These are phyloP conservation scores for Rhagonycha lutea DNA, from an alignment of 2,888 invertebrate genomes.

Conservation along the genomic window DNA sequence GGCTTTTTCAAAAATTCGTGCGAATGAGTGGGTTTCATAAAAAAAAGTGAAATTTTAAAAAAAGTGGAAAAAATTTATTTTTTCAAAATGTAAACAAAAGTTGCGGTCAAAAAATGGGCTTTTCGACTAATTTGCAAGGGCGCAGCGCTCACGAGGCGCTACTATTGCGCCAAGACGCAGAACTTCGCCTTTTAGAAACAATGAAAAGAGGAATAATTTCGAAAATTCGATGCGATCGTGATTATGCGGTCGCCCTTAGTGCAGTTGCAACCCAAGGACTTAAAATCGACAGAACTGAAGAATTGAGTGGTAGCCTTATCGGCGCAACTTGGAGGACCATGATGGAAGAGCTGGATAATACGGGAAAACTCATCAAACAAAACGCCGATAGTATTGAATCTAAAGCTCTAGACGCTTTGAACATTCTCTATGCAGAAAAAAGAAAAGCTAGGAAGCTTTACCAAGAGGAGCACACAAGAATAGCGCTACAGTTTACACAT, in stretches of 20 bases:
- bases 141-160: constrained; percentile 90
- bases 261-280: constrained; percentile 82
- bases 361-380: constrained; percentile 78
- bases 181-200: constrained; percentile 87
- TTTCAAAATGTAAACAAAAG: constrained; percentile 9
- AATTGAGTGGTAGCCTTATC: constrained; percentile 72
- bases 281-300: constrained; percentile 80
- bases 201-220: constrained; percentile 86
- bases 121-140: constrained; percentile 84
- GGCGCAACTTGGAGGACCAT: constrained; percentile 80
- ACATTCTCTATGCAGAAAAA: constrained; percentile 82
- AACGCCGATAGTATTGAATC: constrained; percentile 87
- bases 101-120: constrained; percentile 66
- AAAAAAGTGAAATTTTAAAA: neutral
- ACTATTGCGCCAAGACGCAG: constrained; percentile 88
- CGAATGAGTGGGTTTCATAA: neutral
- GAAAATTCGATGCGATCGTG: constrained; percentile 89
- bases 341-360: constrained; percentile 87
- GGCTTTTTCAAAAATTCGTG: neutral
- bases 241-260: constrained; percentile 83
- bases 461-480: constrained; percentile 86
- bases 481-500: constrained; percentile 79
- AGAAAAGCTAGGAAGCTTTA: constrained; percentile 84
- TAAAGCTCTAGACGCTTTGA: constrained; percentile 80
- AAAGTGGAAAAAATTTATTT: neutral